These are phyloP conservation scores for Pampusana beccarii DNA, from an alignment of 2,113 vertebrate species.

Conservation along the genomic window DNA sequence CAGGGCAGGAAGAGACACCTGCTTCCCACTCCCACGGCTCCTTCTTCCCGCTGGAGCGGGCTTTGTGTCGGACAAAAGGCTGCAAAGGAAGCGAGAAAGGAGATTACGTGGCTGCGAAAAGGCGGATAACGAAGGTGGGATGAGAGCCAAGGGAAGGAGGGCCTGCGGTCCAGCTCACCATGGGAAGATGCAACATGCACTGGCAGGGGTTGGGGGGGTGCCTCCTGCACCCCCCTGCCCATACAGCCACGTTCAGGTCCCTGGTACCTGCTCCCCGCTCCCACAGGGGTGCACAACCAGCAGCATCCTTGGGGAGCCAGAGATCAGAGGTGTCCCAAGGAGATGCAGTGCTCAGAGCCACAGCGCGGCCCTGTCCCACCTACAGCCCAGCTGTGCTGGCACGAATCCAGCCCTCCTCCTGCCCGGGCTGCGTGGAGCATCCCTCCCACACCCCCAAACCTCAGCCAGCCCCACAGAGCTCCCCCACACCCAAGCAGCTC, in stretches of 20 bases:
- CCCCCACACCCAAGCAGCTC: too few species aligned
- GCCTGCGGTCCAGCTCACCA: fast-evolving
- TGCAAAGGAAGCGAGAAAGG: conserved; percentile 1
- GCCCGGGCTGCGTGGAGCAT: background rate
- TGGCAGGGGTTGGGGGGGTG: background rate
- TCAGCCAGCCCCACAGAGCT: background rate
- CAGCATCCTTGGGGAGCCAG: background rate
- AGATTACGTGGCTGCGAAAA: conserved; percentile 41
- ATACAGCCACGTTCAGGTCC: background rate
- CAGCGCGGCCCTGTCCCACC: background rate
- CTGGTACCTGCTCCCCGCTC: background rate
- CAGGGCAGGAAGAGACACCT: background rate
- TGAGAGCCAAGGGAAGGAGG: background rate
- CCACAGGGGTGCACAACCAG: fast-evolving
- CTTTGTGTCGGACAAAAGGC: conserved; percentile 17
- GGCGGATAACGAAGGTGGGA: background rate
- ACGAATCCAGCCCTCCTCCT: background rate
- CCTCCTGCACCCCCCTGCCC: background rate
- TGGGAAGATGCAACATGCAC: background rate
- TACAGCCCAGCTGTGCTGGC: background rate
- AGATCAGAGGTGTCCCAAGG: background rate
- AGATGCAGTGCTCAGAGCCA: background rate
- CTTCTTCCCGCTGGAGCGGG: background rate
- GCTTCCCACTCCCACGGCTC: background rate
- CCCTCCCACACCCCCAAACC: background rate